These are phyloP conservation scores for Apamea anceps DNA, from an alignment of 2,888 invertebrate species.

Conservation along the genomic window DNA sequence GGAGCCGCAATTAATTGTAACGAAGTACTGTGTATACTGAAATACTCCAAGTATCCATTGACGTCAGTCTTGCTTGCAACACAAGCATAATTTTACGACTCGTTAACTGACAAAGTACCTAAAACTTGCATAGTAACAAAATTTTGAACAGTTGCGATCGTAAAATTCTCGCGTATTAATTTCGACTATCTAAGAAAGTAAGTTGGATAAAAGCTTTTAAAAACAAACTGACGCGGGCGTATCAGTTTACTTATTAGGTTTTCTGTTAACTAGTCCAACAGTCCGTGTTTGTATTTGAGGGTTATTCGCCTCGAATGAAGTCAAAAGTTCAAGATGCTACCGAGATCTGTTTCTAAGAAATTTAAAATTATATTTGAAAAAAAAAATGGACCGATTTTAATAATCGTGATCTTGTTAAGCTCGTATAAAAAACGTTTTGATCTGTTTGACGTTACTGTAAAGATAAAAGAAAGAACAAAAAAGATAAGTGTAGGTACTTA, in stretches of 20 bases:
- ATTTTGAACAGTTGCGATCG: conserved; percentile 23
- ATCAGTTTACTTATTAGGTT: conserved; percentile 29
- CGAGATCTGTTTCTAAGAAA: background rate
- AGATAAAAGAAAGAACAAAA: conserved; percentile 28
- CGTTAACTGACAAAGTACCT: conserved; percentile 41
- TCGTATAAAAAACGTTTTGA: conserved; percentile 8
- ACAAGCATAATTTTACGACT: conserved; percentile 39
- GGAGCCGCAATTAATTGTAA: conserved; percentile 42
- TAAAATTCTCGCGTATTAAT: conserved; percentile 29
- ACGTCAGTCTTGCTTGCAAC: conserved; percentile 44
- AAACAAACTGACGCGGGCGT: conserved; percentile 8
- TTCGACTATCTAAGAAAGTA: conserved; percentile 18
- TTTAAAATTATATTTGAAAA: background rate
- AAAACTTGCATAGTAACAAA: conserved; percentile 27
- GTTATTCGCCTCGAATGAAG: conserved; percentile 31
- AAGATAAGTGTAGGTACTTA: background rate
- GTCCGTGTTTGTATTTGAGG: conserved; percentile 33
- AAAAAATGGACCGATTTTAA: conserved; percentile 12
- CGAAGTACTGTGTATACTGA: conserved; percentile 31
- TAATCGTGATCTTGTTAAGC: conserved; percentile 34
- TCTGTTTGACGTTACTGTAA: conserved; percentile 32
- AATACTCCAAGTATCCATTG: conserved; percentile 43
- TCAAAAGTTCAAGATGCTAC: conserved; percentile 34
- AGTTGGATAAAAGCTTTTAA: conserved; percentile 32
- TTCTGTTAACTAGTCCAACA: conserved; percentile 25